phyloP scores from a whole-genome alignment of 2,888 invertebrate genomes.

The Drosophila rellima region DNA sequence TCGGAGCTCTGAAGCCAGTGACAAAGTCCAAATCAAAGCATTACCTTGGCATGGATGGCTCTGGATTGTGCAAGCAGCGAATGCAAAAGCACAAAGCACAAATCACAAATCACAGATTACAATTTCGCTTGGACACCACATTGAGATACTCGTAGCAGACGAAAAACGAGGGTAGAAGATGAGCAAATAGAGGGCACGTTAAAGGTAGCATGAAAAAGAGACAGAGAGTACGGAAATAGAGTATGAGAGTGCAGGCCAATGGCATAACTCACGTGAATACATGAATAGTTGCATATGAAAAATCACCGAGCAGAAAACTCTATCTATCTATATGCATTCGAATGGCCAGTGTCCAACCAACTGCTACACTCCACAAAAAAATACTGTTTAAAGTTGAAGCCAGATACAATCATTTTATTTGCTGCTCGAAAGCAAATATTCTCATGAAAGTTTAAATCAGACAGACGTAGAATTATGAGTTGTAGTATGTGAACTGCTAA shows the following conservation, averaged over 20 bases:
- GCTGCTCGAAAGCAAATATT: neutral
- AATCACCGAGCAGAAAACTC: conserved; percentile 68
- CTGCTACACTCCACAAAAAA: conserved; percentile 32
- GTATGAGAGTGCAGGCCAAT: conserved; percentile 16
- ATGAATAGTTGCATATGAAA: conserved; percentile 70
- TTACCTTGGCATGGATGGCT: conserved; percentile 31
- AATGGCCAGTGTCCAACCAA: conserved; percentile 48
- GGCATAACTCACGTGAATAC: conserved; percentile 65
- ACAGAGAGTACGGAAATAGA: neutral
- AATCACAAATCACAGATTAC: conserved; percentile 65
- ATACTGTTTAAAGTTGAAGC: neutral
- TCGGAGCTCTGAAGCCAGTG: conserved; percentile 11
- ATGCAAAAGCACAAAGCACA: conserved; percentile 53
- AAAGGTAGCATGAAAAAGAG: neutral
- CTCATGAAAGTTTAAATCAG: neutral
- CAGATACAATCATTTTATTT: neutral
- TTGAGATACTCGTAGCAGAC: conserved; percentile 11
- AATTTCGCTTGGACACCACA: conserved; percentile 51
- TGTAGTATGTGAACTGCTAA: neutral
- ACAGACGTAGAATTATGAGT: neutral
- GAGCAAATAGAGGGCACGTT: neutral
- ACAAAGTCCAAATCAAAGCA: conserved; percentile 41
- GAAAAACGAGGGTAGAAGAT: conserved; percentile 5
- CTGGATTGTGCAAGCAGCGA: conserved; percentile 20
- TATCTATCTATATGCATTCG: conserved; percentile 58